Base-by-base conservation (phyloP, 2,113 vertebrate species). In the Tyto alba region DNA sequence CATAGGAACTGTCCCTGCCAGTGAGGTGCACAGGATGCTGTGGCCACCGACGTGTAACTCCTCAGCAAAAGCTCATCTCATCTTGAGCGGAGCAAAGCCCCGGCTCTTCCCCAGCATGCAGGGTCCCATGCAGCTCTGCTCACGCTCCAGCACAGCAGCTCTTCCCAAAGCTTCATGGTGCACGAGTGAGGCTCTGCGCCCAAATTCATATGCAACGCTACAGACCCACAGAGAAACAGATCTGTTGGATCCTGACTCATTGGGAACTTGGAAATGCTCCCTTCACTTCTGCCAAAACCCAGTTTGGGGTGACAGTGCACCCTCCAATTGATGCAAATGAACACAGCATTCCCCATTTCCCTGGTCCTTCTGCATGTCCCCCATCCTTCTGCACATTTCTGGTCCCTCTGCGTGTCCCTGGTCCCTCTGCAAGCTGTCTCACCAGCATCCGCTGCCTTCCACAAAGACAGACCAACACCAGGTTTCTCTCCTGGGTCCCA, bases 61-160 rank as follows among this genome's bases (percentile, higher is more conserved):
- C 45, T 71, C 13, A 18, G 63, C 47, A 76, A 63, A 52, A 82
- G 43, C 30, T 68, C 48, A 55, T 43, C 27, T 48, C 0, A 0
- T 14, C 23, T 47, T 1, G 7, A 68, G n/a, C 1, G 1, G 29
- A 45, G n/a, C 26, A 45, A 50, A 59, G 40, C 76, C 53, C 40
- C 4, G 4, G 62, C 55, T 27, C 40, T 48, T 45, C 27, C 66
- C 38, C 2, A 3, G 27, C 3, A 2, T 6, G 1, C 48, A 30
- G 48, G n/a, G 66, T 17, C 52, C 59, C 3, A 3, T 5, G 12
- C 0, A 0, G 22, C 34, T 27, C 36, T 1, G 0, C 50, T 69
- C 8, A 26, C 1, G 4, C 38, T 79, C 38, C 59, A 59, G 53
- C 45, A 45, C 45, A 67, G 36, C 38, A 41, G 23, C 45, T 81